Evolutionary conservation across 1,140 invertebrate genomes (phyloP), one percentile per base, ranked within the genome.

Genomic region (Bacillus rossius): DNA sequence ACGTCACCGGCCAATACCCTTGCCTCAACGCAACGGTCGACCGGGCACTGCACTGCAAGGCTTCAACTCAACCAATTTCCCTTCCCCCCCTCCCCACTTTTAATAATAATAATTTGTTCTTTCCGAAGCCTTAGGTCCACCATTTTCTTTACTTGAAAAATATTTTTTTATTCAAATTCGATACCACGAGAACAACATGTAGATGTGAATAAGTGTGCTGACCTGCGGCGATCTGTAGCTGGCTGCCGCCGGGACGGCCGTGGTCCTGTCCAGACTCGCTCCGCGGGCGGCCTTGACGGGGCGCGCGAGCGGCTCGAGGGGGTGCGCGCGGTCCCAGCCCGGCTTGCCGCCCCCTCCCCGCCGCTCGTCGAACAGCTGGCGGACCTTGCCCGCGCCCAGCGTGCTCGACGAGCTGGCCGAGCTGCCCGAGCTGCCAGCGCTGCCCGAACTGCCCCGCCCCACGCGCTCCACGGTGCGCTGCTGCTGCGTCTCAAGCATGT

Each of bases 321-420:
- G 88, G 73, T 91, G 87, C 68, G 87, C 88, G 57, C 86, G 85
- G 75, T 92, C 88, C 62, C 89, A 86, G 25, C 89, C 88, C 45
- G 77, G 88, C 48, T 77, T 79, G 81, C 48, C 47, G 23, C 16
- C 20, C 48, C 40, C 56, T 57, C 52, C 61, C 25, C 88, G 78
- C 14, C 87, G 77, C 65, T 90, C 88, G 62, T 90, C 87, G 67
- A 90, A 89, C 85, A 89, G 87, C 75, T 87, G 85, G n/a, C 85
- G 79, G 2, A 86, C 84, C 79, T 85, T 53, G 16, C 55, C 57
- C 23, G 14, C 56, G 34, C 34, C 23, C 8, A 49, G 67, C 60
- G 62, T 64, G 63, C 65, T 61, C 17, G 63, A 54, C 37, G 67
- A 64, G 13, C 64, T 61, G 68, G 72, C 41, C 68, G 75, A 61